A percentile compares a stretch with the other conserved stretches of the same genome.
Evolutionary conservation across 2,888 invertebrate genomes (phyloP).

Genomic region (Mallateleia sp.): DNA sequence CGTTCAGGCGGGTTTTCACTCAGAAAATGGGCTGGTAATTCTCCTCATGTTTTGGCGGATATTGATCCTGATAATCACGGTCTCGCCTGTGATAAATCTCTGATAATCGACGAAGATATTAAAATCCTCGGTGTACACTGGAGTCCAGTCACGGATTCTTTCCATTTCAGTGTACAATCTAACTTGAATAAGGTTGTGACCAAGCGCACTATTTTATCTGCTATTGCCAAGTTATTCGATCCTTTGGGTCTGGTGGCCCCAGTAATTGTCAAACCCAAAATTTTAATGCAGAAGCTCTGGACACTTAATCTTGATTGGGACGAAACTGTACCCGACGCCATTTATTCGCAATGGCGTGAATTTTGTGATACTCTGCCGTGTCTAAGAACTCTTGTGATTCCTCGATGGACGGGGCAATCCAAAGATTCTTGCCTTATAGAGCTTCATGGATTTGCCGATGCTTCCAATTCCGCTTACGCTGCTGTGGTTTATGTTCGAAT

Average conservation of each 20-base stretch:
- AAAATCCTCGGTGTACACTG: not conserved
- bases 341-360: too few relatives aligned
- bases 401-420: not conserved
- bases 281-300: not conserved
- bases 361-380: too few relatives aligned
- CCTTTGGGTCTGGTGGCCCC: not conserved
- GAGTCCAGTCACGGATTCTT: not conserved
- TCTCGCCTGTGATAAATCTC: conserved; percentile 6
- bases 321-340: too few relatives aligned
- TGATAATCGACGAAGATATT: not conserved
- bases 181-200: too few relatives aligned
- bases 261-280: not conserved
- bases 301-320: not conserved
- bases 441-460: conserved; percentile 10
- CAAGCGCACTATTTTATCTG: not conserved
- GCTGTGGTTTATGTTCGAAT: not conserved
- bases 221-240: not conserved
- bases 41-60: too few relatives aligned
- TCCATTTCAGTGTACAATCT: too few relatives aligned
- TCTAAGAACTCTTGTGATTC: too few relatives aligned
- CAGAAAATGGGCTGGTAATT: conserved; percentile 18
- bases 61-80: conserved; percentile 1
- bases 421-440: not conserved
- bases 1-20: not conserved
- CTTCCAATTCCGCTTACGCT: conserved; percentile 1